phyloP scores from a whole-genome alignment of 2,113 vertebrate species.

The Pavo muticus region DNA sequence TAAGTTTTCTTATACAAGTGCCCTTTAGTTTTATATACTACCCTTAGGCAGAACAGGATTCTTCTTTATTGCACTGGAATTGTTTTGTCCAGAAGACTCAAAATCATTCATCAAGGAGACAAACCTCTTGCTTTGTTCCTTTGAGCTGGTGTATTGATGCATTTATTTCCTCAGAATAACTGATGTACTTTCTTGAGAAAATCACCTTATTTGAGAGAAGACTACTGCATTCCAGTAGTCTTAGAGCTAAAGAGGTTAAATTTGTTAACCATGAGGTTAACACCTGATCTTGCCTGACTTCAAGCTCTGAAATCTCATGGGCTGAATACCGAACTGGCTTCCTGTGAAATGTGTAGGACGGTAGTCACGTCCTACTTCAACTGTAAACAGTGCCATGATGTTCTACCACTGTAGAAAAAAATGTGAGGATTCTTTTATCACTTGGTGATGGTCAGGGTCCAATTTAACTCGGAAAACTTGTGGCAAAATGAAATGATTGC shows the following conservation, averaged over 20 bases:
- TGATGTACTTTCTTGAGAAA: background rate
- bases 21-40: background rate
- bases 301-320: background rate
- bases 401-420: background rate
- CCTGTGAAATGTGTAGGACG: background rate
- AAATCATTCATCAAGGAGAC: background rate
- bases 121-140: background rate
- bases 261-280: background rate
- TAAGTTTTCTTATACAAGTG: background rate
- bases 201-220: background rate
- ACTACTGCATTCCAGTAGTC: background rate
- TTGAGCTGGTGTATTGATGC: background rate
- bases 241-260: background rate
- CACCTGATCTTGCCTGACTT: background rate
- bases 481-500: background rate
- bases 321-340: background rate
- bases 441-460: background rate
- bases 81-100: constrained; percentile 3
- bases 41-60: background rate
- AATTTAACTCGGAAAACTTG: background rate
- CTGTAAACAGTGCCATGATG: background rate
- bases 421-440: accelerated
- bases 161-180: background rate
- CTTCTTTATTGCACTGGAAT: background rate
- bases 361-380: background rate